These are phyloP conservation scores for Trachops cirrhosus DNA, from an alignment of 2,797 vertebrate genomes.

Conservation along the genomic window DNA sequence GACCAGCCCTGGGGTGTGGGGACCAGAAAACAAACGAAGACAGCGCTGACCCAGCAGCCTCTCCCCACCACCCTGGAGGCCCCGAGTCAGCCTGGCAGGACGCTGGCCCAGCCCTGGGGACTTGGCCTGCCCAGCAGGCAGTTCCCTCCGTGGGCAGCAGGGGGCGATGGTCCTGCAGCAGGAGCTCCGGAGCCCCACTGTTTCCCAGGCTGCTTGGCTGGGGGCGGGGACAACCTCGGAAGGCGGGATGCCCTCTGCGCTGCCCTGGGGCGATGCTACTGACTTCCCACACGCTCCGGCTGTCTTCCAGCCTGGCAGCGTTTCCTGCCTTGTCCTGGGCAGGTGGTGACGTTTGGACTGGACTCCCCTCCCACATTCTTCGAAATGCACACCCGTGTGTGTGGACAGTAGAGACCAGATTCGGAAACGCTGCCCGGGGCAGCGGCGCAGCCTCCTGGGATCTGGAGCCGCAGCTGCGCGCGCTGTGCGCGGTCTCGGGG, in stretches of 20 bases:
- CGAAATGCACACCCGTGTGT: rapidly evolving
- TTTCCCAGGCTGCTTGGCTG: rapidly evolving
- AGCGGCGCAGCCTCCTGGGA: rapidly evolving
- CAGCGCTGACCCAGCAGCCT: rapidly evolving
- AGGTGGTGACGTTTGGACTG: neutral
- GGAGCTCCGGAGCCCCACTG: rapidly evolving
- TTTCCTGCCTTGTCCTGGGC: neutral
- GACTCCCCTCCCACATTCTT: neutral
- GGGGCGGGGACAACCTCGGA: rapidly evolving
- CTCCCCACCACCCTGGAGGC: too few species aligned
- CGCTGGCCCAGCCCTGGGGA: neutral
- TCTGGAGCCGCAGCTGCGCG: neutral
- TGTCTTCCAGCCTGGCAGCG: neutral
- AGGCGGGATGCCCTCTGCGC: rapidly evolving
- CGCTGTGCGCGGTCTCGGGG: neutral
- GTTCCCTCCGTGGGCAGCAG: neutral
- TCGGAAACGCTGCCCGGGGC: rapidly evolving
- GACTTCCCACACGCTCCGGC: rapidly evolving
- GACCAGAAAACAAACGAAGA: rapidly evolving
- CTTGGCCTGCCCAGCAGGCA: rapidly evolving
- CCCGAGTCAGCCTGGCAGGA: rapidly evolving
- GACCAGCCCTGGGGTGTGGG: neutral
- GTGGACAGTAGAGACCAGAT: neutral
- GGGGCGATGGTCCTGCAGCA: neutral
- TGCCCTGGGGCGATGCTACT: too few species aligned